phyloP scores from a whole-genome alignment of 2,113 vertebrate genomes.

The Bos taurus region DNA sequence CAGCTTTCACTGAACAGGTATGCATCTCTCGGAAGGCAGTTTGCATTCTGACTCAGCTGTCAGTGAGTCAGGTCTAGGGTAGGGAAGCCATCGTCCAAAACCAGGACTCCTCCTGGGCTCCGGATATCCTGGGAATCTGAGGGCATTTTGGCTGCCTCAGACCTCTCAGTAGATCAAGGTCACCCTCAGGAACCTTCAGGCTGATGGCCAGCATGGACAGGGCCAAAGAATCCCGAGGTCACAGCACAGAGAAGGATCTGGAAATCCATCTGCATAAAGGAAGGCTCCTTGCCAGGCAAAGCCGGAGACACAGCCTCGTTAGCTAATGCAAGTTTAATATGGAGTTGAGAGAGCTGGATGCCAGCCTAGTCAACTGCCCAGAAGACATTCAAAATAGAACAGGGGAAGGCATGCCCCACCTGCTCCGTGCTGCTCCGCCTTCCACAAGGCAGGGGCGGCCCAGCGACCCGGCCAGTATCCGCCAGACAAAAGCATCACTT shows the following conservation, averaged over 20 bases:
- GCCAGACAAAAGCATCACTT: slow-evolving; percentile 23
- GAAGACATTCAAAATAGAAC: background rate
- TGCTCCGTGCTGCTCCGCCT: fast-evolving
- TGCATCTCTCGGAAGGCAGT: background rate
- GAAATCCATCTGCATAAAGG: background rate
- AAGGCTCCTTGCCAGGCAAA: background rate
- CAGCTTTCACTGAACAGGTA: background rate
- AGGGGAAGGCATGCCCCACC: background rate
- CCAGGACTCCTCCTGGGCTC: background rate
- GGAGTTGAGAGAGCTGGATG: background rate
- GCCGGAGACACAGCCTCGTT: background rate
- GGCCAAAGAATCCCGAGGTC: background rate
- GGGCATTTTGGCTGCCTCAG: background rate
- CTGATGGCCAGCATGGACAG: background rate
- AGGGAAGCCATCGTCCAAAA: background rate
- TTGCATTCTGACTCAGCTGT: background rate
- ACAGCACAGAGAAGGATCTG: background rate
- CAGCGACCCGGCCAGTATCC: background rate
- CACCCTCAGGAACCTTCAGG: background rate
- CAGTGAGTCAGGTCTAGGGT: background rate
- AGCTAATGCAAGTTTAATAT: background rate
- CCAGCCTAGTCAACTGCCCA: background rate
- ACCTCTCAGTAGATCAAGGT: background rate
- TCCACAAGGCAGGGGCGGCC: background rate
- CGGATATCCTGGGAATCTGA: background rate